phyloP scores from a whole-genome alignment of 2,888 invertebrate species.

The Euproctis similis region DNA sequence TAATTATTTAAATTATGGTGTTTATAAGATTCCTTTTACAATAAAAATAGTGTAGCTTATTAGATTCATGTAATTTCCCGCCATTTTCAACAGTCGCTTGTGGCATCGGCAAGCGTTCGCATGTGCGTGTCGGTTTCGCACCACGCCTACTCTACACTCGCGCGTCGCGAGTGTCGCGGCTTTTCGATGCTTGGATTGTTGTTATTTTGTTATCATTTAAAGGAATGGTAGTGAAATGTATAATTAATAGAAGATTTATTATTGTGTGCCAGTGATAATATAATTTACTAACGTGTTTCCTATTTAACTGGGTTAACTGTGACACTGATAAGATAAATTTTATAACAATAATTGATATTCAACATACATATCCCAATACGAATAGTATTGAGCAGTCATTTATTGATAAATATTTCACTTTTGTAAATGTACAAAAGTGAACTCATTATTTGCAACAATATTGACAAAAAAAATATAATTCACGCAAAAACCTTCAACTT shows the following conservation, averaged over 20 bases:
- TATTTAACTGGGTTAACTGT: constrained; percentile 25
- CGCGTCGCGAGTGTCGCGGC: constrained; percentile 1
- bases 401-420: background rate
- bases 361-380: too few species aligned
- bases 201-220: constrained; percentile 4
- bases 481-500: too few species aligned
- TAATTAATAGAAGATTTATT: constrained; percentile 26
- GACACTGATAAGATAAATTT: constrained; percentile 31
- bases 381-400: background rate
- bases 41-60: too few species aligned
- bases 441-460: too few species aligned
- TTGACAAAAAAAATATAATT: too few species aligned
- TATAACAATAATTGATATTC: too few species aligned
- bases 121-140: constrained; percentile 10
- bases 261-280: constrained; percentile 38
- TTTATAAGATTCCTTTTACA: too few species aligned
- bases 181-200: constrained; percentile 1
- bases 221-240: constrained; percentile 20
- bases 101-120: constrained; percentile 26
- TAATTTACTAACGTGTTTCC: constrained; percentile 24
- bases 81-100: constrained; percentile 43
- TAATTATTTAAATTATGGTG: too few species aligned
- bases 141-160: too few species aligned
- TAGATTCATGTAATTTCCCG: constrained; percentile 31
- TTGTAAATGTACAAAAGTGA: too few species aligned